Evolutionary conservation across 2,888 invertebrate species (phyloP).

Genomic region (Acronicta alni): DNA sequence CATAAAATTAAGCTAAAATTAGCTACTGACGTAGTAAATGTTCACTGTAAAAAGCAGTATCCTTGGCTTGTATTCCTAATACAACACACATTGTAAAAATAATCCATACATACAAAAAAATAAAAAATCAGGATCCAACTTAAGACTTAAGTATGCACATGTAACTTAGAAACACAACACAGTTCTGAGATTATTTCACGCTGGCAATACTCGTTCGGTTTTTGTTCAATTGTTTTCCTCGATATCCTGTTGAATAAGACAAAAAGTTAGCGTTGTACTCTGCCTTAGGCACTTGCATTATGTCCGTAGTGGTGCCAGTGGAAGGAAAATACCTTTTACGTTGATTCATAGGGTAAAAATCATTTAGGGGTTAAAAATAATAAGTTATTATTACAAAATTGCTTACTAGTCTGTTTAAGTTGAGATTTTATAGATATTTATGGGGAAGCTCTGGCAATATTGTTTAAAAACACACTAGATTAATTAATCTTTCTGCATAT

Average conservation of each 20-base stretch:
- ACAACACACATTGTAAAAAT: conserved; percentile 54
- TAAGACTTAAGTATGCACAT: conserved; percentile 39
- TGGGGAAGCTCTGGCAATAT: no score
- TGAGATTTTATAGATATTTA: no score
- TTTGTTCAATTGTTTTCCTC: conserved; percentile 78
- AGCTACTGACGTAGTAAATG: conserved; percentile 51
- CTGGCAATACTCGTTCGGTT: conserved; percentile 22
- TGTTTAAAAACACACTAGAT: no score
- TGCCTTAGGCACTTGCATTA: no score
- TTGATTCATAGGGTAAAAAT: no score
- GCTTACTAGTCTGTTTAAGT: no score
- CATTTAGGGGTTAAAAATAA: no score
- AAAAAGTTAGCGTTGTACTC: conserved; percentile 1
- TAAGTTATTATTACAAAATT: no score
- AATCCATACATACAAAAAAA: conserved; percentile 47
- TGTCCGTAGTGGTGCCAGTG: no score
- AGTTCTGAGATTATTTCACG: conserved; percentile 40
- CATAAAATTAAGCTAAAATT: conserved; percentile 38
- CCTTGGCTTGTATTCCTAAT: conserved; percentile 50
- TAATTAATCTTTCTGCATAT: no score
- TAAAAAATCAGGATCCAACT: conserved; percentile 47
- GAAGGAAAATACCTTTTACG: no score
- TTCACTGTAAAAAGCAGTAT: conserved; percentile 44
- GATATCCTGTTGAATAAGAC: conserved; percentile 69
- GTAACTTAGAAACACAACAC: conserved; percentile 39